A percentile compares a stretch with the other conserved stretches of the same genome.
These are phyloP conservation scores for Cyclina sinensis DNA, from an alignment of 1,140 invertebrate genomes.

Conservation along the genomic window DNA sequence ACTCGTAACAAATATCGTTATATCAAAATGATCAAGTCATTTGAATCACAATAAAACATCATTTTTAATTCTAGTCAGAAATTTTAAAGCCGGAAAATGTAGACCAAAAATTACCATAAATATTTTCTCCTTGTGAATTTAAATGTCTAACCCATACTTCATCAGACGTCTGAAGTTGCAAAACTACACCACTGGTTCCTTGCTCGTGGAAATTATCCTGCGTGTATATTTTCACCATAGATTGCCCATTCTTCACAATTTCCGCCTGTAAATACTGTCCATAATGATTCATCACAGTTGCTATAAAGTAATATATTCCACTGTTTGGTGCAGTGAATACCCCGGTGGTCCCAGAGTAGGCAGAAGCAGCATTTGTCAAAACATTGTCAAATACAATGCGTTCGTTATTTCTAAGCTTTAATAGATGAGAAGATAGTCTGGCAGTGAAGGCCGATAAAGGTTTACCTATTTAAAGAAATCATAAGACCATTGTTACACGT, in stretches of 20 bases:
- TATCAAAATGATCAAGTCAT: too few species aligned
- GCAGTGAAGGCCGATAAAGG: not conserved
- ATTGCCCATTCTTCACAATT: constrained; percentile 18
- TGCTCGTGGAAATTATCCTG: not conserved
- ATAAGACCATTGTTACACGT: too few species aligned
- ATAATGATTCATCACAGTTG: constrained; percentile 26
- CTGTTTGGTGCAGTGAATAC: constrained; percentile 33
- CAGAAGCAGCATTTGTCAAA: not conserved
- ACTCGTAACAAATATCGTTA: too few species aligned
- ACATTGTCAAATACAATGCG: constrained; percentile 36
- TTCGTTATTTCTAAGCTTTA: constrained; percentile 17
- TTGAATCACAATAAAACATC: too few species aligned
- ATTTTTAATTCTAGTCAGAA: not conserved
- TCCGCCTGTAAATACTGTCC: constrained; percentile 1
- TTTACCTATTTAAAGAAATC: not conserved
- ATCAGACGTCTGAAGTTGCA: not conserved
- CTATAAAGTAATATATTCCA: constrained; percentile 28
- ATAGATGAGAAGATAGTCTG: not conserved
- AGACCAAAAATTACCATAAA: constrained; percentile 36
- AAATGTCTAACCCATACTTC: constrained; percentile 27
- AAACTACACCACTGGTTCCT: constrained; percentile 27
- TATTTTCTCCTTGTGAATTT: not conserved
- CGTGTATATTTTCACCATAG: constrained; percentile 17
- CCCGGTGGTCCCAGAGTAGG: constrained; percentile 4
- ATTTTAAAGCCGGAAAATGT: constrained; percentile 28